A percentile compares a stretch with the other conserved stretches of the same genome.
Conservation (phyloP, 2,113 vertebrate genomes). For the Peromyscus leucopus region DNA sequence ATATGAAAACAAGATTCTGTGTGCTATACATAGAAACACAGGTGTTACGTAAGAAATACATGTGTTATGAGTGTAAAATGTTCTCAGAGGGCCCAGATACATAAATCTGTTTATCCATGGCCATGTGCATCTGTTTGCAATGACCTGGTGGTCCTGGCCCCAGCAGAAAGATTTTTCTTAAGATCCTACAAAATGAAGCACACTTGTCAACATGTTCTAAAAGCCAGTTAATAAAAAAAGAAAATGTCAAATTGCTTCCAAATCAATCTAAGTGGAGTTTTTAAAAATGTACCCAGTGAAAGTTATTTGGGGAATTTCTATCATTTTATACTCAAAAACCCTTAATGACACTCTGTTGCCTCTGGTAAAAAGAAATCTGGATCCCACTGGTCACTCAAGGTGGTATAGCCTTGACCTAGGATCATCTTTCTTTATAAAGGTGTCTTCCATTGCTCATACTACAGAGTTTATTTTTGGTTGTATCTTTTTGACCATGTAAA, state of each 20-base stretch:
- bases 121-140: background rate
- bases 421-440: background rate
- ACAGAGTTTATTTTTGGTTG: background rate
- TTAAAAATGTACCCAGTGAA: conserved; percentile 13
- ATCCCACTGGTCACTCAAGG: background rate
- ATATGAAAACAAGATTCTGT: conserved; percentile 50
- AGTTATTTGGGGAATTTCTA: conserved; percentile 61
- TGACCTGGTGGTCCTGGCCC: background rate
- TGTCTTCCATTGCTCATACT: background rate
- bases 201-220: conserved; percentile 58
- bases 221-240: conserved; percentile 66
- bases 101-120: background rate
- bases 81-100: conserved; percentile 12
- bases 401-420: background rate
- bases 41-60: conserved; percentile 59
- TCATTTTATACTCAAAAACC: conserved; percentile 6
- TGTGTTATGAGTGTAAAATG: background rate
- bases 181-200: background rate
- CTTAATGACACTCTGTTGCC: background rate
- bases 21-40: conserved; percentile 65
- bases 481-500: background rate
- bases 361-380: background rate
- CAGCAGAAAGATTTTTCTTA: conserved; percentile 33
- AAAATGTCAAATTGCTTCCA: conserved; percentile 76
- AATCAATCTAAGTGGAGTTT: conserved; percentile 63